phyloP scores from a whole-genome alignment of 2,888 invertebrate species.

The Lochmaea crataegi region DNA sequence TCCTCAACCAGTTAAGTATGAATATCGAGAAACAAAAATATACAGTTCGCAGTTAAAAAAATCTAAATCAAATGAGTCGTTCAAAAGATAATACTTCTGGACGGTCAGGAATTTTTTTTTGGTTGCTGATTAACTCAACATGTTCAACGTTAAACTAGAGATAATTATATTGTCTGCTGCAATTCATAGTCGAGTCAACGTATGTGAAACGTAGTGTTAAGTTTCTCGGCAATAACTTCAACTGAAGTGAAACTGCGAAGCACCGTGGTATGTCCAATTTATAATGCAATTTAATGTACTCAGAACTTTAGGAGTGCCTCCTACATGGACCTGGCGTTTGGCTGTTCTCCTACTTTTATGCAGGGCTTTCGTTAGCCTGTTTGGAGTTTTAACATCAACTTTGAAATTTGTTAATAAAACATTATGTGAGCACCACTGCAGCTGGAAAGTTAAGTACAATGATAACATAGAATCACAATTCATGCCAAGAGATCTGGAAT shows the following conservation, averaged over 20 bases:
- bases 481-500: neutral
- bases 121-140: slow-evolving; percentile 38
- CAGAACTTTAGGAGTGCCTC: slow-evolving; percentile 27
- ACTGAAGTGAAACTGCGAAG: slow-evolving; percentile 40
- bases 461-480: neutral
- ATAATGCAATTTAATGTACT: slow-evolving; percentile 45
- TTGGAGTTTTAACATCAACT: slow-evolving; percentile 18
- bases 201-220: slow-evolving; percentile 44
- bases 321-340: slow-evolving; percentile 34
- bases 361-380: slow-evolving; percentile 17
- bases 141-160: slow-evolving; percentile 39
- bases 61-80: no score
- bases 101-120: no score
- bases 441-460: neutral
- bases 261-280: slow-evolving; percentile 42
- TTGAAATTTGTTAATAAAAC: slow-evolving; percentile 25
- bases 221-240: slow-evolving; percentile 44
- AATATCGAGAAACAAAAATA: no score
- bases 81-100: no score
- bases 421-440: slow-evolving; percentile 2
- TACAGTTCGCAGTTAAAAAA: no score
- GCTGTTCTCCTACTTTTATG: slow-evolving; percentile 24
- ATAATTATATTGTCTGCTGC: slow-evolving; percentile 42
- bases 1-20: no score
- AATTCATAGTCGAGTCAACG: slow-evolving; percentile 31